Percentiles rank a stretch among this genome's conserved stretches.
These are phyloP conservation scores for Eupithecia vulgata DNA, from an alignment of 2,888 invertebrate species.

Conservation along the genomic window DNA sequence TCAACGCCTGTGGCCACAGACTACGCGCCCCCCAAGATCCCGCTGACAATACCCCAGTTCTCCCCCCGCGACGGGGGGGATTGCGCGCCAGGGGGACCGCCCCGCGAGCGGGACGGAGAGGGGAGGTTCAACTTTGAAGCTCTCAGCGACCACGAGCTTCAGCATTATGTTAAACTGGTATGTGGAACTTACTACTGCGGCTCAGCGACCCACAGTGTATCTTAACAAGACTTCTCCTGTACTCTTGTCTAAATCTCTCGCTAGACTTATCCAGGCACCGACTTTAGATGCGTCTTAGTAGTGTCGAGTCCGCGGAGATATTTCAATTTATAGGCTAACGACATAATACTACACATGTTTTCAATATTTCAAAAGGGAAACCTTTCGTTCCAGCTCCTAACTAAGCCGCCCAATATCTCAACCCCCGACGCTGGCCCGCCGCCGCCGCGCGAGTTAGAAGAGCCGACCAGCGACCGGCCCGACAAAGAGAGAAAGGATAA, in stretches of 20 bases:
- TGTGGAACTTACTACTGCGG: background rate
- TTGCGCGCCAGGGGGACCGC: background rate
- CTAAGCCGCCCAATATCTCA: slow-evolving; percentile 74
- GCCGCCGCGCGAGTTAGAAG: slow-evolving; percentile 51
- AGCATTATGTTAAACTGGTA: slow-evolving; percentile 76
- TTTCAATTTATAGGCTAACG: too few relatives aligned
- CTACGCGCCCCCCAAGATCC: slow-evolving; percentile 49
- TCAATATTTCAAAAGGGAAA: background rate
- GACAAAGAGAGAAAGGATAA: slow-evolving; percentile 45
- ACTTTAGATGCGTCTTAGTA: too few relatives aligned
- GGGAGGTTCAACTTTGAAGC: slow-evolving; percentile 54
- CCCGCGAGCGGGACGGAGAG: slow-evolving; percentile 8
- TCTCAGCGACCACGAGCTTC: slow-evolving; percentile 70
- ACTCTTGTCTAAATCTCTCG: too few relatives aligned
- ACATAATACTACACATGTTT: too few relatives aligned
- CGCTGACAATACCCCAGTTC: slow-evolving; percentile 38
- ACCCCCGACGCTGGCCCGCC: slow-evolving; percentile 34
- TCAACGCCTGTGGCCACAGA: slow-evolving; percentile 53
- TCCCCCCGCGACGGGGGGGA: slow-evolving; percentile 47
- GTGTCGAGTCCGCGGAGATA: too few relatives aligned
- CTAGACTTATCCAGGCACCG: too few relatives aligned
- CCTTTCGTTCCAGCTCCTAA: slow-evolving; percentile 69
- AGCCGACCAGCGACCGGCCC: slow-evolving; percentile 72
- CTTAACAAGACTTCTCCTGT: too few relatives aligned
- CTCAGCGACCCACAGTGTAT: too few relatives aligned